These are phyloP conservation scores for Crotalus horridus DNA, from an alignment of 2,113 vertebrate genomes.

Conservation along the genomic window DNA sequence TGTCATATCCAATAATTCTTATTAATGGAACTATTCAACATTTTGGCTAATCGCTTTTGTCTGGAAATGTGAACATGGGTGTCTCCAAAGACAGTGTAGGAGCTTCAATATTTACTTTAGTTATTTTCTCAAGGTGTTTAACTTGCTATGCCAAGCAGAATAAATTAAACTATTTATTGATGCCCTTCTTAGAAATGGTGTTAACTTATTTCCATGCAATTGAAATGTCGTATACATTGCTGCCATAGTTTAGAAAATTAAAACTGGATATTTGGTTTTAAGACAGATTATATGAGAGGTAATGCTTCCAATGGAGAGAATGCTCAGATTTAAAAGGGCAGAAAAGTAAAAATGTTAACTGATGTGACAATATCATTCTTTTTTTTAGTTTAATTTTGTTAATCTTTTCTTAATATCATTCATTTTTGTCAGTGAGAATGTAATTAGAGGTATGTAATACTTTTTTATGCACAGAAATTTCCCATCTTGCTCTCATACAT, in stretches of 20 bases:
- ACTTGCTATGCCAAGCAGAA: slow-evolving; percentile 38
- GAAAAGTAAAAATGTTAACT: slow-evolving; percentile 31
- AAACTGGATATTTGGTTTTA: slow-evolving; percentile 43
- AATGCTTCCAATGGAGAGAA: slow-evolving; percentile 11
- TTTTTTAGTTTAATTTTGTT: neutral
- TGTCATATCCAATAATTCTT: slow-evolving; percentile 5
- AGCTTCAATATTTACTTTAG: slow-evolving; percentile 16
- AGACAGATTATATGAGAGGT: slow-evolving; percentile 24
- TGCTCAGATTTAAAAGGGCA: slow-evolving; percentile 26
- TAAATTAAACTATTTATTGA: slow-evolving; percentile 25
- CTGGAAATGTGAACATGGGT: slow-evolving; percentile 23
- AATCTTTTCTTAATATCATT: neutral
- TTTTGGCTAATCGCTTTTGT: slow-evolving; percentile 41
- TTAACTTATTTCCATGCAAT: slow-evolving; percentile 50
- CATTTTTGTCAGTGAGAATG: neutral
- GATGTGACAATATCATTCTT: neutral
- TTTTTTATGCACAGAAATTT: neutral
- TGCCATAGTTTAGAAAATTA: slow-evolving; percentile 51
- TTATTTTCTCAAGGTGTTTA: slow-evolving; percentile 43
- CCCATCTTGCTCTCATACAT: neutral
- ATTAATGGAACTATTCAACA: slow-evolving; percentile 22
- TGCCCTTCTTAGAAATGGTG: slow-evolving; percentile 22
- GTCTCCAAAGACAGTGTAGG: slow-evolving; percentile 27
- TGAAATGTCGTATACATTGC: slow-evolving; percentile 51
- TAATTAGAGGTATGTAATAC: neutral